Evolutionary conservation across 2,113 vertebrate species (phyloP), one percentile per base, ranked within the genome.

Genomic region (Muntiacus reevesi): DNA sequence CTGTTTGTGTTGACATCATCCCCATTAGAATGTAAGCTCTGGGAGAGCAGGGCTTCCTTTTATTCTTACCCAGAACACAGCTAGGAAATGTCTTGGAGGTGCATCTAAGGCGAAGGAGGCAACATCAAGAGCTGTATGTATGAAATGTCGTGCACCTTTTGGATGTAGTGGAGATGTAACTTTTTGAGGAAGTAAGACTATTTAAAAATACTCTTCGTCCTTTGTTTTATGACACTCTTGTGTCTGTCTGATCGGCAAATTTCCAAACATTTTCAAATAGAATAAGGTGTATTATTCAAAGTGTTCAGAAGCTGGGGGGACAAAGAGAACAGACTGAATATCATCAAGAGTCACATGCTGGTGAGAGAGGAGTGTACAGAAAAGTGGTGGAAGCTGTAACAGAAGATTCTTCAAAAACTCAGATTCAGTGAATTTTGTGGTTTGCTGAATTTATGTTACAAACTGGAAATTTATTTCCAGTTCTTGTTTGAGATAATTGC

Each of bases 241-340:
- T 82, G 30, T 60, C 76, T 92, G 87, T 71, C 43, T 87, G 40
- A 60, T 5, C 90, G 89, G 74, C 71, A 84, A 88, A 95, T 71
- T 91, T 83, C 62, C 89, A 90, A 81, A 89, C 50, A 84, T 87
- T 83, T 89, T 67, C 86, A 78, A 83, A 43, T 17, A 64, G 50
- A 88, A 50, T 47, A 54, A 89, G 25, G 17, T 92, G 21, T 62
- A 40, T 57, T n/a, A 54, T 88, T 95, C 50, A 78, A 43, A 82
- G 23, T 19, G 43, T 43, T 57, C 50, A 17, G 15, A 89, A 36
- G 14, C 83, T 54, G 76, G 28, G 52, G 52, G 82, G 64, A 85
- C 13, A 47, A 83, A 40, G 82, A 91, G 40, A 81, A 88, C 43
- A 30, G 2, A 17, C 28, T 30, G 10, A 23, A 59, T 16, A 19